Evolutionary conservation across 2,797 vertebrate species (phyloP).

Genomic region (Cynopterus sphinx): DNA sequence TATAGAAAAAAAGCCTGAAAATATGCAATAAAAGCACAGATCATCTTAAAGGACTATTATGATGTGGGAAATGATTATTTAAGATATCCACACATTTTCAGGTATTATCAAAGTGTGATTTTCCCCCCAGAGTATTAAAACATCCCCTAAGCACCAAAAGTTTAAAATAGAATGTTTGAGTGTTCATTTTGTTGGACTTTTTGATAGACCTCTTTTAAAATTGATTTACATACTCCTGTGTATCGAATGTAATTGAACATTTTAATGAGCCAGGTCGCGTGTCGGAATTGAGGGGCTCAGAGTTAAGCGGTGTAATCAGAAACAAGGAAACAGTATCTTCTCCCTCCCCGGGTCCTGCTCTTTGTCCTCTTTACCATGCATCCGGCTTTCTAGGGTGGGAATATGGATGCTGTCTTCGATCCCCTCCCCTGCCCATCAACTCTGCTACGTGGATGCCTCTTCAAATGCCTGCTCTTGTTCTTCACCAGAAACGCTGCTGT

Average conservation of each 20-base stretch:
- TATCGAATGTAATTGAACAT: slow-evolving; percentile 14
- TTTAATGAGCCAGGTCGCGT: background rate
- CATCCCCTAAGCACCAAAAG: background rate
- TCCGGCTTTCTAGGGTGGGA: background rate
- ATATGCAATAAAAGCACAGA: background rate
- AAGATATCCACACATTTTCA: background rate
- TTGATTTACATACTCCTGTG: background rate
- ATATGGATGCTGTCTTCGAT: background rate
- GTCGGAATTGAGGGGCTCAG: background rate
- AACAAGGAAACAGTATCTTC: background rate
- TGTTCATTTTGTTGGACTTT: background rate
- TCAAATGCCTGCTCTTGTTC: background rate
- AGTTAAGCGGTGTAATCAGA: background rate
- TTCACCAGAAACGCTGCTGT: background rate
- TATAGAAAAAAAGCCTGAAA: background rate
- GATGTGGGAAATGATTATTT: slow-evolving; percentile 1
- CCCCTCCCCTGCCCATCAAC: background rate
- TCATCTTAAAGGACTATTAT: slow-evolving; percentile 11
- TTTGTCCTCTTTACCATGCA: background rate
- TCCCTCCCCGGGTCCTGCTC: background rate
- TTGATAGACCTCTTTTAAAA: background rate
- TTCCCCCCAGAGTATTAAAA: background rate
- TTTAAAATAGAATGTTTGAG: background rate
- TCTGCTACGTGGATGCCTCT: background rate
- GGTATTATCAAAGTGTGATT: background rate